These are phyloP conservation scores for Urocolius indicus DNA, from an alignment of 2,113 vertebrate genomes.

Conservation along the genomic window DNA sequence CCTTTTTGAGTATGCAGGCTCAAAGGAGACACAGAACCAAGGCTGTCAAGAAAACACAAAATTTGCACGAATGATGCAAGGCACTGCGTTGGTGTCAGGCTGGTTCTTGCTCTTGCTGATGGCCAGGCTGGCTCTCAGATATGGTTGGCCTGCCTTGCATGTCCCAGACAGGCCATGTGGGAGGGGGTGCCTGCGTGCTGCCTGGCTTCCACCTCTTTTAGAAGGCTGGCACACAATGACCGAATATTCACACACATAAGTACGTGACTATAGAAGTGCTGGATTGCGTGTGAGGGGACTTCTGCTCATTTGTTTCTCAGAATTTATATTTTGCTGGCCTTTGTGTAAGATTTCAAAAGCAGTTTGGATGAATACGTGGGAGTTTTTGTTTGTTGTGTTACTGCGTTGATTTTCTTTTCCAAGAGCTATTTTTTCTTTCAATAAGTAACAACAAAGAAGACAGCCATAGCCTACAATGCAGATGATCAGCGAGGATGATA, in stretches of 20 bases:
- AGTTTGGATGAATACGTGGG: conserved; percentile 42
- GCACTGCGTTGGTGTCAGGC: not conserved
- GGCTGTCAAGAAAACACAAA: not conserved
- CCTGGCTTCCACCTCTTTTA: not conserved
- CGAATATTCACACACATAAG: not conserved
- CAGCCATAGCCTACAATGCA: conserved; percentile 33
- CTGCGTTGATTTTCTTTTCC: conserved; percentile 56
- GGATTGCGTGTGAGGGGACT: conserved; percentile 56
- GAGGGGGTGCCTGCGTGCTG: not conserved
- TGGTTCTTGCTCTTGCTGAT: not conserved
- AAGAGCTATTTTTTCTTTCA: conserved; percentile 69
- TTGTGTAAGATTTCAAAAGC: conserved; percentile 75
- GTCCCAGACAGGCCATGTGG: not conserved
- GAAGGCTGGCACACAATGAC: not conserved
- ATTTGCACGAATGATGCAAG: not conserved
- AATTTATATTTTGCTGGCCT: conserved; percentile 66
- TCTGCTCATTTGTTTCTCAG: conserved; percentile 66
- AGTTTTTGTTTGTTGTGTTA: conserved; percentile 62
- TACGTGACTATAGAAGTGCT: conserved; percentile 22
- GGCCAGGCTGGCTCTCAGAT: not conserved
- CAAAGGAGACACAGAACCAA: not conserved
- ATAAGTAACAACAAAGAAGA: conserved; percentile 64
- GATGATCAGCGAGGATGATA: conserved; percentile 72
- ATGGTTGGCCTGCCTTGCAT: not conserved
- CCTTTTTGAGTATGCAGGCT: not conserved